phyloP scores from a whole-genome alignment of 1,140 invertebrate species.

The Danaus melanippus region DNA sequence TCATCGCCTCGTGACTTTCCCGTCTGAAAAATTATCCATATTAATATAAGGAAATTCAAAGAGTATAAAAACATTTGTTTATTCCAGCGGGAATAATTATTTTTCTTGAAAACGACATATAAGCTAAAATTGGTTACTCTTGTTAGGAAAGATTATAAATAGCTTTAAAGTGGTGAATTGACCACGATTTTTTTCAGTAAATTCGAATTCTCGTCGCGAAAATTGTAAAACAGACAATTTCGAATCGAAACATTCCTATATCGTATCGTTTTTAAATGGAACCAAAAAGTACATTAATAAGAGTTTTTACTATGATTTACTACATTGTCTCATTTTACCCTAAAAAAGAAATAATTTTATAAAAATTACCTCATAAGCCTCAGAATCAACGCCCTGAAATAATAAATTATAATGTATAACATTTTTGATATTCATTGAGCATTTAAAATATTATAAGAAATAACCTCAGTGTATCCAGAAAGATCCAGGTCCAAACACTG shows the following conservation, averaged over 20 bases:
- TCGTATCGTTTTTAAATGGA: no score
- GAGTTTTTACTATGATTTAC: no score
- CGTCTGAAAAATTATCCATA: slow-evolving; percentile 28
- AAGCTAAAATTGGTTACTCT: no score
- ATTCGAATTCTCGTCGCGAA: not conserved
- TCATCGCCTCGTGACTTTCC: slow-evolving; percentile 41
- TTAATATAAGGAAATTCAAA: not conserved
- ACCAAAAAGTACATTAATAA: no score
- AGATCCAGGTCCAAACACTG: slow-evolving; percentile 58
- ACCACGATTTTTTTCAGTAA: not conserved
- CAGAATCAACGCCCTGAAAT: slow-evolving; percentile 57
- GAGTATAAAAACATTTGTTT: no score
- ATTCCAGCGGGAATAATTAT: no score
- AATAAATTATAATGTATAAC: slow-evolving; percentile 12
- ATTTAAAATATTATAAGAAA: slow-evolving; percentile 9
- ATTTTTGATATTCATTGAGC: slow-evolving; percentile 6
- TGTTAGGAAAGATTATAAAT: no score
- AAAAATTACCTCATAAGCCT: slow-evolving; percentile 50
- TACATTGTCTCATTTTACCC: no score
- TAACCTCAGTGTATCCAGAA: slow-evolving; percentile 56
- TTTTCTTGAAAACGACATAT: no score
- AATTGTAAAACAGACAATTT: slow-evolving; percentile 8
- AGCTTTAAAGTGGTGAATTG: no score
- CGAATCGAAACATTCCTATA: not conserved
- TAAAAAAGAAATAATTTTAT: no score